phyloP scores from a whole-genome alignment of 2,888 invertebrate species.

The Stratiomys singularior region DNA sequence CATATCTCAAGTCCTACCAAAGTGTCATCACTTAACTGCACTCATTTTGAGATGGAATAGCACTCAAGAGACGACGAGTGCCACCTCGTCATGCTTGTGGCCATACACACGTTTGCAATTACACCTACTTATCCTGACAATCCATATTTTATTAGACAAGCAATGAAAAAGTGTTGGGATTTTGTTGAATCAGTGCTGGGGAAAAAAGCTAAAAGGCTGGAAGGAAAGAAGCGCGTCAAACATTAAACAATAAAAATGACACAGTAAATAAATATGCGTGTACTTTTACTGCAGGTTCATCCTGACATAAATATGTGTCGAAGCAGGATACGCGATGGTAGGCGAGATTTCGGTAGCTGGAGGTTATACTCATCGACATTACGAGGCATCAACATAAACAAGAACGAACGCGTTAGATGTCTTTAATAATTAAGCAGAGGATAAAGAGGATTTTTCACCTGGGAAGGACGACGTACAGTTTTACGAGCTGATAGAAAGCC shows the following conservation, averaged over 20 bases:
- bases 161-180: slow-evolving; percentile 25
- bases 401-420: slow-evolving; percentile 5
- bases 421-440: slow-evolving; percentile 30
- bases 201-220: neutral
- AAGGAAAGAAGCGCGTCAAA: neutral
- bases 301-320: neutral
- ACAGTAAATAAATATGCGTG: slow-evolving; percentile 26
- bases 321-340: neutral
- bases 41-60: neutral
- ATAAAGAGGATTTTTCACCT: slow-evolving; percentile 13
- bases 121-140: slow-evolving; percentile 40
- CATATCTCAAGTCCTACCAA: neutral
- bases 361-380: neutral
- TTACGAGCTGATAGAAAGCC: too few relatives aligned
- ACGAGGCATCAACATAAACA: slow-evolving; percentile 31
- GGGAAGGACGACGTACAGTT: too few relatives aligned
- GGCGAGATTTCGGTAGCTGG: neutral
- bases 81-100: slow-evolving; percentile 10
- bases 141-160: slow-evolving; percentile 44
- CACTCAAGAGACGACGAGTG: neutral
- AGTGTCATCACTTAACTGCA: neutral
- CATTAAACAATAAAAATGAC: slow-evolving; percentile 46
- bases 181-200: neutral
- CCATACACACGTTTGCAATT: slow-evolving; percentile 38
- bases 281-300: neutral